Percentiles rank a stretch among this genome's conserved stretches.
Evolutionary conservation across 2,113 vertebrate species (phyloP).

Genomic region (Pardalotus punctatus): DNA sequence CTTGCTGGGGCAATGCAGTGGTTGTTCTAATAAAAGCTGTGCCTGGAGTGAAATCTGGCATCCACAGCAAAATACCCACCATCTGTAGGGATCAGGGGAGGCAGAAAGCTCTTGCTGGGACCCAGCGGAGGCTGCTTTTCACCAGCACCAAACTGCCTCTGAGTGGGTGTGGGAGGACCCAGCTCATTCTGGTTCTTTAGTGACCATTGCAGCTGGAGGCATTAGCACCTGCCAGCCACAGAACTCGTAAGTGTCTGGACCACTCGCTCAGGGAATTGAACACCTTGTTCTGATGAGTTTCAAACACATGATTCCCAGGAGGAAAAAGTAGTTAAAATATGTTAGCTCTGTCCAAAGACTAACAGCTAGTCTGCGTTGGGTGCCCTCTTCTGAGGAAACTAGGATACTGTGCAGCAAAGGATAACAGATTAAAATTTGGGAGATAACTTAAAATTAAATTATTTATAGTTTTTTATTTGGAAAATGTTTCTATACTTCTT

Average conservation of each 20-base stretch:
- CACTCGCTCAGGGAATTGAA: not conserved
- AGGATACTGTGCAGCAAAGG: not conserved
- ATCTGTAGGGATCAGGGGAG: not conserved
- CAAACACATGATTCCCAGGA: not conserved
- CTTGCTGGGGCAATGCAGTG: not conserved
- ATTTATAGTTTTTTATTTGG: not conserved
- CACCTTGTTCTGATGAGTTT: not conserved
- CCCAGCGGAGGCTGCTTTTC: not conserved
- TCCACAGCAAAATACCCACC: not conserved
- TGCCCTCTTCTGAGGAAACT: not conserved
- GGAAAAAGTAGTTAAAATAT: not conserved
- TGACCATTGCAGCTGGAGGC: not conserved
- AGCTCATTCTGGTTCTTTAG: not conserved
- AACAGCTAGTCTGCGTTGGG: not conserved
- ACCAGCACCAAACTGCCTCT: not conserved
- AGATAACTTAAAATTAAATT: not conserved
- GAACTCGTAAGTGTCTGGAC: not conserved
- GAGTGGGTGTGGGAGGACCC: not conserved
- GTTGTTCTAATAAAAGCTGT: not conserved
- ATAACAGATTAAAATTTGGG: not conserved
- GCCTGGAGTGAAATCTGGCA: not conserved
- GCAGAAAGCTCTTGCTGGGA: not conserved
- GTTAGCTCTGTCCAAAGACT: not conserved
- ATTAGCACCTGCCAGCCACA: not conserved
- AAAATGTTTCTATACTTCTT: not conserved